These are phyloP conservation scores for Daboia siamensis DNA, from an alignment of 2,113 vertebrate genomes.

Conservation along the genomic window DNA sequence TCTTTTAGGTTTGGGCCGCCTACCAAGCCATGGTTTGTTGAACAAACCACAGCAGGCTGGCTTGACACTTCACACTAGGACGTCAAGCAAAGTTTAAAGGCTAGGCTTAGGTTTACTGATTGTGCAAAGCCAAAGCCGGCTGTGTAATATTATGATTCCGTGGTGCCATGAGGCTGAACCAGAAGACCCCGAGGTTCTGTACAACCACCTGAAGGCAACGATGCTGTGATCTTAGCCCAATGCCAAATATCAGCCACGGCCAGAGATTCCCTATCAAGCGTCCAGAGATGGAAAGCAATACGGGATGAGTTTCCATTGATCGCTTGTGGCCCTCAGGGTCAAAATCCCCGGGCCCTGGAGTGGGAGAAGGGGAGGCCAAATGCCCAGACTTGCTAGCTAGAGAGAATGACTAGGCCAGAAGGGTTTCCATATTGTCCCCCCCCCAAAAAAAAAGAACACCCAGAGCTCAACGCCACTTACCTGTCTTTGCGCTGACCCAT, in stretches of 20 bases:
- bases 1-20: not conserved
- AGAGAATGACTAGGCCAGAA: not conserved
- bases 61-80: not conserved
- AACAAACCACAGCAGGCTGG: not conserved
- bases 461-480: conserved; percentile 34
- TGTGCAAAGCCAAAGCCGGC: not conserved
- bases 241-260: not conserved
- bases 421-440: not conserved
- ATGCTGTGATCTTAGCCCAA: not conserved
- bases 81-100: not conserved
- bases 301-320: not conserved
- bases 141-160: not conserved
- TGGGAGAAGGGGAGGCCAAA: not conserved
- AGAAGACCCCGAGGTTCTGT: not conserved
- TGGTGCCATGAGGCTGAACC: not conserved
- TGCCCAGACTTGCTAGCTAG: not conserved
- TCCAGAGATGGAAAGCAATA: not conserved
- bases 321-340: not conserved
- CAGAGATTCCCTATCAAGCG: not conserved
- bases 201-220: not conserved
- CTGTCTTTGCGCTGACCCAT: conserved; percentile 67
- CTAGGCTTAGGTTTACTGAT: not conserved
- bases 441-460: not conserved
- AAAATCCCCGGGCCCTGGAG: not conserved
- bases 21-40: not conserved